Conservation (phyloP, 2,888 invertebrate species). For the Agonopterix alstromeriana region DNA sequence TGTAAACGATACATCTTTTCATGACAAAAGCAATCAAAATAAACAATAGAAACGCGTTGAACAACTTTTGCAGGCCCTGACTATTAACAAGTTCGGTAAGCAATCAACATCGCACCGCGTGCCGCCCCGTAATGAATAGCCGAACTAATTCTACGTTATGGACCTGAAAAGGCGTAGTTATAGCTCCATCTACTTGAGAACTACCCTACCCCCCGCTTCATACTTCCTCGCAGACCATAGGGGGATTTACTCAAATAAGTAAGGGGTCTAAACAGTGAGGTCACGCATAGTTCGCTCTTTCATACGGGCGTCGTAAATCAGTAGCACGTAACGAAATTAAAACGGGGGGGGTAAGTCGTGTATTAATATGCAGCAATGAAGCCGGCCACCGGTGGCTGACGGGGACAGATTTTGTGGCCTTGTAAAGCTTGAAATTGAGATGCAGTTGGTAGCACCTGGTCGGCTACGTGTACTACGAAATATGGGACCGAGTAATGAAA, state of each 20-base stretch:
- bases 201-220: conserved; percentile 25
- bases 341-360: conserved; percentile 45
- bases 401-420: conserved; percentile 57
- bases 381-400: conserved; percentile 32
- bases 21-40: neutral
- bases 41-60: neutral
- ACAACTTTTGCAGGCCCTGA: conserved; percentile 22
- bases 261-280: conserved; percentile 26
- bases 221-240: conserved; percentile 9
- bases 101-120: conserved; percentile 52
- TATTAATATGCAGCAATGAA: conserved; percentile 56
- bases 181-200: conserved; percentile 26
- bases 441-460: conserved; percentile 38
- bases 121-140: conserved; percentile 50
- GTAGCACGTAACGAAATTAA: conserved; percentile 60
- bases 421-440: conserved; percentile 43
- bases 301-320: conserved; percentile 67
- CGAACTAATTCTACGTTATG: conserved; percentile 51
- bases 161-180: conserved; percentile 46
- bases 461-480: conserved; percentile 1
- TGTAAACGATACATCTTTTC: neutral
- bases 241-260: conserved; percentile 16
- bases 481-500: conserved; percentile 8
- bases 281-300: conserved; percentile 53
- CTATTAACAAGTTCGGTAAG: conserved; percentile 52